Evolutionary conservation across 2,888 invertebrate genomes (phyloP), one percentile per base, ranked within the genome.

Genomic region (Lucinisca nassula): DNA sequence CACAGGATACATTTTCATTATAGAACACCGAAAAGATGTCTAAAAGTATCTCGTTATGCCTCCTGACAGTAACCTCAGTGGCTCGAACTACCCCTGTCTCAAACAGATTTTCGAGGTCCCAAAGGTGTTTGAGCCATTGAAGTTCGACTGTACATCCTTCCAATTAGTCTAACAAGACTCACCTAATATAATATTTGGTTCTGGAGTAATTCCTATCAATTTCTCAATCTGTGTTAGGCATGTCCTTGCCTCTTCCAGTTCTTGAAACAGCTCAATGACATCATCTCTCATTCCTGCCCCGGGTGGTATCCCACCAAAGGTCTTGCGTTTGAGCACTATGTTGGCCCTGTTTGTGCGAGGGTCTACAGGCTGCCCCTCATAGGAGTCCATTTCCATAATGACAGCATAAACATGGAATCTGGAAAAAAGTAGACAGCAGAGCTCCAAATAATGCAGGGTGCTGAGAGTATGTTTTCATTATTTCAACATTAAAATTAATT

Each of bases 361-460:
- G 76, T 95, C 94, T 8, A 92, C 87, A n/a, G 94, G 93, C 12
- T 92, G 84, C 17, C 92, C 89, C 80, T 96, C 96, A 88, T 95
- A 96, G 2, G 93, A 91, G 79, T 96, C 96, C 94, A 96, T 92
- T 89, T 96, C 96, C 95, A 96, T 95, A 27, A 95, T 93, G 27
- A 96, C 95, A 30, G 95, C 95, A 92, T 96, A 96, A 0, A 95
- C 95, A 92, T 96, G 96, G 87, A 96, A 96, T 74, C 96, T 96
- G 92, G 14, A 78, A n/a, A 67, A 32, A 51, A 30, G 27, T n/a
- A n/a, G n/a, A n/a, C n/a, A n/a, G n/a, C n/a, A n/a, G n/a, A n/a
- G n/a, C n/a, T n/a, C n/a, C n/a, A n/a, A n/a, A n/a, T n/a, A n/a
- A n/a, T n/a, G n/a, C n/a, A n/a, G n/a, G n/a, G n/a, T n/a, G n/a